phyloP scores from a whole-genome alignment of 2,888 invertebrate genomes.

The Sesia bembeciformis region DNA sequence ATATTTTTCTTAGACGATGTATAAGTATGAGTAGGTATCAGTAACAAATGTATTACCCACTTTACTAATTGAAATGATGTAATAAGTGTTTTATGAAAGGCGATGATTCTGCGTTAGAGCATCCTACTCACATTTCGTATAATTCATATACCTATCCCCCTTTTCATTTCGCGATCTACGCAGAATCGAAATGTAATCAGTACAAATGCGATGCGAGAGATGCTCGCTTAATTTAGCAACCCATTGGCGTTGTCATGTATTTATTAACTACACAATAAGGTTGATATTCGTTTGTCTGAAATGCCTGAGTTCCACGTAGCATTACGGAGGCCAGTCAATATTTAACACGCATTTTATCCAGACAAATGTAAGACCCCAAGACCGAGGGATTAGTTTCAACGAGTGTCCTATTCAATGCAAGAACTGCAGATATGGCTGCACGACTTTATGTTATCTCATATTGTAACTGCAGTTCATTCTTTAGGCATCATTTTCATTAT shows the following conservation, averaged over 20 bases:
- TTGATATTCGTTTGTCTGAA: no score
- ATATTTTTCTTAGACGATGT: no score
- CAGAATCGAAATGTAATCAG: constrained; percentile 39
- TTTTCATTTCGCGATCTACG: not conserved
- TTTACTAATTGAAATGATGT: no score
- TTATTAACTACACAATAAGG: no score
- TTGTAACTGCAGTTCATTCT: no score
- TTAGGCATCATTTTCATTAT: no score
- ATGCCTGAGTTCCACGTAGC: no score
- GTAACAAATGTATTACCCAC: no score
- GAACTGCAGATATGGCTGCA: not conserved
- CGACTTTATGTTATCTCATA: not conserved
- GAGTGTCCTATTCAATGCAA: not conserved
- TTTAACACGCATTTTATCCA: constrained; percentile 61
- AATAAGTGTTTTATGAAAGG: no score
- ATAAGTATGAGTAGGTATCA: no score
- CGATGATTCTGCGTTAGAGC: not conserved
- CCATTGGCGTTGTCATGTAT: no score
- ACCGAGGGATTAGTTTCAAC: not conserved
- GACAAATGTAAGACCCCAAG: constrained; percentile 49
- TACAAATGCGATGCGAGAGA: constrained; percentile 60
- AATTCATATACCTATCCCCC: not conserved
- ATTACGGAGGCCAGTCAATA: constrained; percentile 42
- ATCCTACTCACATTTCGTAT: not conserved
- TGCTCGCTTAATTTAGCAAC: constrained; percentile 12